Evolutionary conservation across 2,888 invertebrate species (phyloP).

Genomic region (Amiota communis): DNA sequence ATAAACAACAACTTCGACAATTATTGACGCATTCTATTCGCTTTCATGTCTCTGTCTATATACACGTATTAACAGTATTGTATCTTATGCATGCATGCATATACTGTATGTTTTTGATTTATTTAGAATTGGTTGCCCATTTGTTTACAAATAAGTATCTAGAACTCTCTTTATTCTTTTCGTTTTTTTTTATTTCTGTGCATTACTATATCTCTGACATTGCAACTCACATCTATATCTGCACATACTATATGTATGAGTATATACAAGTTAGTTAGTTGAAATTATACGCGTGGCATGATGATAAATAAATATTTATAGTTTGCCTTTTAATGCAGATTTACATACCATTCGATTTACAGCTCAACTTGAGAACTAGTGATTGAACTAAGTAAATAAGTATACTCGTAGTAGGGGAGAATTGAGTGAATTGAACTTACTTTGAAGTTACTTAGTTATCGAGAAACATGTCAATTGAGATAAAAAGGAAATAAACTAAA

Average conservation of each 20-base stretch:
- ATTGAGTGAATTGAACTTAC: too few species aligned
- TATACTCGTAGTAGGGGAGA: too few species aligned
- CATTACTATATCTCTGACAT: slow-evolving; percentile 11
- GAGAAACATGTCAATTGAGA: too few species aligned
- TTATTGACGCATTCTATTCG: neutral
- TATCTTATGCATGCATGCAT: neutral
- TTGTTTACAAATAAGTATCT: neutral
- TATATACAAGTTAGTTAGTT: too few species aligned
- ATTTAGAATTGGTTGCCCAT: neutral
- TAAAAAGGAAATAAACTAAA: too few species aligned
- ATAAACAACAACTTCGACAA: slow-evolving; percentile 6
- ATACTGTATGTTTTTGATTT: slow-evolving; percentile 10
- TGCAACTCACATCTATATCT: neutral
- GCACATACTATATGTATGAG: neutral
- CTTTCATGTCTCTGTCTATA: neutral
- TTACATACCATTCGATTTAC: neutral
- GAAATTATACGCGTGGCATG: too few species aligned
- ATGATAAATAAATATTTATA: too few species aligned
- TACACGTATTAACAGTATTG: neutral
- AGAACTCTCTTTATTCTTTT: neutral
- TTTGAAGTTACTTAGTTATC: too few species aligned
- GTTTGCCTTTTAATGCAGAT: neutral
- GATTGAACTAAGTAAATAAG: too few species aligned
- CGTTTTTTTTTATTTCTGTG: neutral
- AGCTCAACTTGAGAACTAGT: too few species aligned